Conservation (phyloP, 2,888 invertebrate genomes). For the Dolichomitus sp. region DNA sequence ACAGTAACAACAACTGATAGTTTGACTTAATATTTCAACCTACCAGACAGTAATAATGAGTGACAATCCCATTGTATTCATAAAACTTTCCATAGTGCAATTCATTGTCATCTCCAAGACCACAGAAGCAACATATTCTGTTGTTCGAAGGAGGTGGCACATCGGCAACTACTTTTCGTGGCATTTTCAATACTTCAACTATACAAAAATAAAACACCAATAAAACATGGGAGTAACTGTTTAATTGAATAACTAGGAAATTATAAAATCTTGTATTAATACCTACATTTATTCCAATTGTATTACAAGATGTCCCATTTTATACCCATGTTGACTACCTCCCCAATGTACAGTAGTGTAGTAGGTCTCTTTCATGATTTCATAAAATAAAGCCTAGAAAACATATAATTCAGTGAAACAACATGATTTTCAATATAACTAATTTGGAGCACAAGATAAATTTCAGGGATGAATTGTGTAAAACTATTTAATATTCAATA, state of each 20-base stretch:
- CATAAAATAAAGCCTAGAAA: constrained; percentile 7
- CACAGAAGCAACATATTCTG: constrained; percentile 87
- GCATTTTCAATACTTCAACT: constrained; percentile 45
- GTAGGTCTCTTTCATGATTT: constrained; percentile 6
- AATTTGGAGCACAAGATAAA: too few relatives aligned
- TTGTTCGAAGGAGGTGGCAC: constrained; percentile 9
- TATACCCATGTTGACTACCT: neutral
- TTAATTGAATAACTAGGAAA: constrained; percentile 52
- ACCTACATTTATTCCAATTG: constrained; percentile 37
- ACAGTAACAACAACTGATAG: neutral
- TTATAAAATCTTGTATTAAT: constrained; percentile 52
- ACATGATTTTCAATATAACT: too few relatives aligned
- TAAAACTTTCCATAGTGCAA: constrained; percentile 88
- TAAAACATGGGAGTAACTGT: neutral
- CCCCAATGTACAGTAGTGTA: neutral
- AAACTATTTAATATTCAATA: too few relatives aligned
- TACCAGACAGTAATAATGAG: constrained; percentile 93
- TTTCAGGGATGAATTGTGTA: too few relatives aligned
- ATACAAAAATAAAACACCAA: neutral
- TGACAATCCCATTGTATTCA: constrained; percentile 87
- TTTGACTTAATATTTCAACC: constrained; percentile 73
- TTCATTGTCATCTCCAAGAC: constrained; percentile 87
- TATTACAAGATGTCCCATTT: constrained; percentile 5
- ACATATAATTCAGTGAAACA: neutral
- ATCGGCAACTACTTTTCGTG: constrained; percentile 27